phyloP scores from a whole-genome alignment of 2,113 vertebrate species.

The Uria lomvia region DNA sequence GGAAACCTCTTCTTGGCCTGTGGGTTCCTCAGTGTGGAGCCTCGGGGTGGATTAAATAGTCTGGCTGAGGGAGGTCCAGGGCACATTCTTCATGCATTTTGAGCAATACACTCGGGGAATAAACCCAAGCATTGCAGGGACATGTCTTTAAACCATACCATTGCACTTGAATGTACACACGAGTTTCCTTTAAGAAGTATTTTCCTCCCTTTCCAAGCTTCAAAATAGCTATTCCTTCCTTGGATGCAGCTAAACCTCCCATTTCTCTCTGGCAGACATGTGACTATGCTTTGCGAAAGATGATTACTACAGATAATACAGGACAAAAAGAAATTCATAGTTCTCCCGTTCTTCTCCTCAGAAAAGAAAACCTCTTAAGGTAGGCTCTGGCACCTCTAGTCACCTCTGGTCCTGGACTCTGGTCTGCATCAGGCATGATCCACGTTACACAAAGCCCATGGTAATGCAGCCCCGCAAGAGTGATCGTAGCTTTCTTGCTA shows the following conservation, averaged over 20 bases:
- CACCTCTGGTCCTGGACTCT: background rate
- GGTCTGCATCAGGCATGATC: background rate
- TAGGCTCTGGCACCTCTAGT: background rate
- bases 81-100: background rate
- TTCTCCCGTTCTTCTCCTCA: slow-evolving; percentile 46
- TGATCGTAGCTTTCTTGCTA: background rate
- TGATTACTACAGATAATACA: slow-evolving; percentile 47
- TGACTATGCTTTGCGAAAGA: slow-evolving; percentile 62
- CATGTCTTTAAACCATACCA: background rate
- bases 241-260: background rate
- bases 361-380: slow-evolving; percentile 73
- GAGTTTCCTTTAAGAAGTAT: background rate
- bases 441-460: background rate
- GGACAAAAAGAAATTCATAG: slow-evolving; percentile 63
- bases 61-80: background rate
- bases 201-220: background rate
- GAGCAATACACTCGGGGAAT: background rate
- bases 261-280: slow-evolving; percentile 53
- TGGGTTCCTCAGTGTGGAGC: background rate
- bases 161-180: background rate
- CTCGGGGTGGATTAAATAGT: background rate
- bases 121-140: background rate
- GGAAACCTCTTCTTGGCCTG: background rate
- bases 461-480: background rate
- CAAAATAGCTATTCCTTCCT: background rate